A percentile compares a stretch with the other conserved stretches of the same genome.
phyloP scores from a whole-genome alignment of 2,113 vertebrate genomes.

The Poeciliopsis turrubarensis region DNA sequence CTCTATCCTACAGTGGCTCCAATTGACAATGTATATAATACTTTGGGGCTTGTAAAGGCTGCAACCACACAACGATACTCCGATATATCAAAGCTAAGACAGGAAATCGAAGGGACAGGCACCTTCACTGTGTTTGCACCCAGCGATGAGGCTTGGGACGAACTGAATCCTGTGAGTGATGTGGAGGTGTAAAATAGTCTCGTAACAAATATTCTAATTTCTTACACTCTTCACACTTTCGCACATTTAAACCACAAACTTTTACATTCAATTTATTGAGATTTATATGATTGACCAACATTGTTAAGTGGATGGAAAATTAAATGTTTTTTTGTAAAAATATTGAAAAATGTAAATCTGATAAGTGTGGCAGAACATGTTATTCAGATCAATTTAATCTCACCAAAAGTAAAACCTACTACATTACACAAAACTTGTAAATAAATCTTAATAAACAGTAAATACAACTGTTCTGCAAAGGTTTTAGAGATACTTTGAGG shows the following conservation, averaged over 20 bases:
- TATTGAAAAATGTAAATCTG: too few species aligned
- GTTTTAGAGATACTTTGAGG: neutral
- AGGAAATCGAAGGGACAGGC: conserved; percentile 89
- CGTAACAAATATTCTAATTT: too few species aligned
- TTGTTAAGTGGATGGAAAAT: too few species aligned
- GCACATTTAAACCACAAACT: too few species aligned
- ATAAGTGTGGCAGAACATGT: too few species aligned
- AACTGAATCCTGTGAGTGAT: conserved; percentile 84
- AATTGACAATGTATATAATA: conserved; percentile 94
- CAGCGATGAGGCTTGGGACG: conserved; percentile 92
- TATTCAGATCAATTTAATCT: too few species aligned
- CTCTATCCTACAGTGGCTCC: conserved; percentile 84
- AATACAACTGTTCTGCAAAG: neutral
- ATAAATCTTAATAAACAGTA: neutral
- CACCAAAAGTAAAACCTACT: neutral
- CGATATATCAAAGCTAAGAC: conserved; percentile 85
- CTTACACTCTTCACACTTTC: too few species aligned
- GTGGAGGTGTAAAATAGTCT: neutral
- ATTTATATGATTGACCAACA: too few species aligned
- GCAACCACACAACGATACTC: conserved; percentile 85
- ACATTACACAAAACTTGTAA: neutral
- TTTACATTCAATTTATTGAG: too few species aligned
- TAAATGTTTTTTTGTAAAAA: too few species aligned
- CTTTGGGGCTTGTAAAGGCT: conserved; percentile 88
- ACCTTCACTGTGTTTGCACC: conserved; percentile 94